These are phyloP conservation scores for Rugalucina vietnamica DNA, from an alignment of 2,888 invertebrate genomes.

Conservation along the genomic window DNA sequence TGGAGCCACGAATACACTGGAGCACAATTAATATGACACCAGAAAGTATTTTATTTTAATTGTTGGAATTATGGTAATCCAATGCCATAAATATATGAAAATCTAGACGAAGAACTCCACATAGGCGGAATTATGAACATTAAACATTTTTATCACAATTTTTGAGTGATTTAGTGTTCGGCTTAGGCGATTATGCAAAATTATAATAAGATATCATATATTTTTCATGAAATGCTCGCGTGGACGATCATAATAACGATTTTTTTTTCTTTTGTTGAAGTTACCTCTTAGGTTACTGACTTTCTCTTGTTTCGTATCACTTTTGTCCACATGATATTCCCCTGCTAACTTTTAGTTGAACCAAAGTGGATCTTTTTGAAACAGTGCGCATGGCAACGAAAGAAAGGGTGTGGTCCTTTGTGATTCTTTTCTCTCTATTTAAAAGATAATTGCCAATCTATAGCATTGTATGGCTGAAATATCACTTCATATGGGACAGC, in stretches of 20 bases:
- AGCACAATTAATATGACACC: background rate
- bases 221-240: background rate
- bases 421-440: too few relatives aligned
- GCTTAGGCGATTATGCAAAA: background rate
- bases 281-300: too few relatives aligned
- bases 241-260: background rate
- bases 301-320: too few relatives aligned
- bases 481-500: background rate
- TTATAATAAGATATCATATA: background rate
- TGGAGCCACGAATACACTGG: too few relatives aligned
- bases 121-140: background rate
- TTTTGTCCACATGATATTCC: too few relatives aligned
- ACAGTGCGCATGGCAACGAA: too few relatives aligned
- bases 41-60: background rate
- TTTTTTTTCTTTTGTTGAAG: too few relatives aligned
- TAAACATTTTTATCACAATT: background rate
- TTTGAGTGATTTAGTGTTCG: background rate
- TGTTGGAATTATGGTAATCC: background rate
- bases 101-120: background rate
- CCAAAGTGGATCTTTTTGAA: too few relatives aligned
- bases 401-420: too few relatives aligned
- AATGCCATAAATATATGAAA: background rate
- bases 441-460: background rate
- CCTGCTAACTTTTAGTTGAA: too few relatives aligned
- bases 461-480: background rate